Conservation (phyloP, 2,113 vertebrate species). For the Labeo rohita region DNA sequence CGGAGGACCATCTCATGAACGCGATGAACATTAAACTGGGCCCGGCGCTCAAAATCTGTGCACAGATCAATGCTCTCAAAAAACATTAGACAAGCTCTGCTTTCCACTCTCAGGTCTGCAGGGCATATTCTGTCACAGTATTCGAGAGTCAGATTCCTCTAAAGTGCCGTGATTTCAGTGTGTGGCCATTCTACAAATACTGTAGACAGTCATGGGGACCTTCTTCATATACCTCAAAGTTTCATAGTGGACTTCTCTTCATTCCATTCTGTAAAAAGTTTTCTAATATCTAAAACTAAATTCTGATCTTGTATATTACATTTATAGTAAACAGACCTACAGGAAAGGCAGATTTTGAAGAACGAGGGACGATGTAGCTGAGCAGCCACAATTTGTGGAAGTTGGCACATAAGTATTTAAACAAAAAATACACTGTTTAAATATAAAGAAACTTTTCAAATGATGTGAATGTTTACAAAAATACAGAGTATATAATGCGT, state of each 20-base stretch:
- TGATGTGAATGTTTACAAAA: background rate
- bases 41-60: constrained; percentile 91
- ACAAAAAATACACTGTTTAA: background rate
- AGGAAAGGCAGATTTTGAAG: background rate
- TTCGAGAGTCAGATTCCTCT: background rate
- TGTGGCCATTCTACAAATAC: background rate
- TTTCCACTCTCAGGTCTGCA: background rate
- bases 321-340: constrained; percentile 2
- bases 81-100: constrained; percentile 69
- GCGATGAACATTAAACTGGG: constrained; percentile 95
- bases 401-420: background rate
- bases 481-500: background rate
- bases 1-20: constrained; percentile 94
- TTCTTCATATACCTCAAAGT: constrained; percentile 18
- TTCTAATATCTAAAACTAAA: background rate
- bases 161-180: constrained; percentile 5
- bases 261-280: constrained; percentile 2
- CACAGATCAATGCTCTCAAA: constrained; percentile 89
- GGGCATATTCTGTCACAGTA: background rate
- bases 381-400: background rate
- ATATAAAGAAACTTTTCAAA: background rate
- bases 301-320: background rate
- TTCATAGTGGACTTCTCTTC: background rate
- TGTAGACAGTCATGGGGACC: background rate
- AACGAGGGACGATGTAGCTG: background rate